Conservation (phyloP, 1,140 invertebrate species). For the Bombus terrestris region DNA sequence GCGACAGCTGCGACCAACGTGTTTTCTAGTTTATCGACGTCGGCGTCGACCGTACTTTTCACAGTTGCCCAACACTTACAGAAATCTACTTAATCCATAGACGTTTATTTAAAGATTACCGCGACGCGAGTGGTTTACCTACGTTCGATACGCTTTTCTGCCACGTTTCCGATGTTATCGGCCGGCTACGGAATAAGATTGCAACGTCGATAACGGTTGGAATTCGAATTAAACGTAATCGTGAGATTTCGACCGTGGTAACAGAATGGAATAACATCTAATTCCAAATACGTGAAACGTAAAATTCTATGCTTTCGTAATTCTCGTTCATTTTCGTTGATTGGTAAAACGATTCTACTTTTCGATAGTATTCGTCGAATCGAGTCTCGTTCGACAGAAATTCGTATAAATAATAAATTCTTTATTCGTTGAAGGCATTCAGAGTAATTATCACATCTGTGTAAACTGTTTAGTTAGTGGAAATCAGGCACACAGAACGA, state of each 20-base stretch:
- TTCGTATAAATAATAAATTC: accelerated
- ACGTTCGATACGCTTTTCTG: background rate
- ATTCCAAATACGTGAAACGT: too few relatives aligned
- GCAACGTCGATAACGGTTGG: background rate
- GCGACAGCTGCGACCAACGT: too few relatives aligned
- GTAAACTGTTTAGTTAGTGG: background rate
- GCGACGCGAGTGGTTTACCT: background rate
- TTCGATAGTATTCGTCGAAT: background rate
- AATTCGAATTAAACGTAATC: background rate
- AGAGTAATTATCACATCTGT: too few relatives aligned
- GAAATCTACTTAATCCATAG: background rate
- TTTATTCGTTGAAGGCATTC: background rate
- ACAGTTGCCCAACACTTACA: background rate
- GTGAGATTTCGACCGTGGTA: too few relatives aligned
- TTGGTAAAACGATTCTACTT: background rate
- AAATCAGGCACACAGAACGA: background rate
- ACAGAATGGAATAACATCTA: accelerated
- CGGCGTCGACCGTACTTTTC: too few relatives aligned
- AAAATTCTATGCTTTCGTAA: background rate
- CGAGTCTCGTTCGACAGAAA: background rate
- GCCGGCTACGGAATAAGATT: accelerated
- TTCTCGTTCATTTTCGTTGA: background rate
- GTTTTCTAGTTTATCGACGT: background rate
- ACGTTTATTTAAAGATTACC: background rate
- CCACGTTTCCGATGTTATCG: background rate